Evolutionary conservation across 2,113 vertebrate genomes (phyloP).

Genomic region (Apodemus speciosus): DNA sequence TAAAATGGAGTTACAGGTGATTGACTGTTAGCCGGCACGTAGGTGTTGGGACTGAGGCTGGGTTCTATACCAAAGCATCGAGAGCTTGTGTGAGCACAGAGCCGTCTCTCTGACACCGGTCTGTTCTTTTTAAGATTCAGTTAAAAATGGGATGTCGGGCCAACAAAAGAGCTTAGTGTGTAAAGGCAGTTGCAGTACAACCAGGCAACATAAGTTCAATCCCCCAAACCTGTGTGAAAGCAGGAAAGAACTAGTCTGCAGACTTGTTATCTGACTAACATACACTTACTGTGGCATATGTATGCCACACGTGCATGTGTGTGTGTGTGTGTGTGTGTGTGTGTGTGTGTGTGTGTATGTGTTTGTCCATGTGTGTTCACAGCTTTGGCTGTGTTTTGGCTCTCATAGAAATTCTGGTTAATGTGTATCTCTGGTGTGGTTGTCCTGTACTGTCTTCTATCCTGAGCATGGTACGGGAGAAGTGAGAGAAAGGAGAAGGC

Average conservation of each 20-base stretch:
- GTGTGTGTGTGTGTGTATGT: not conserved
- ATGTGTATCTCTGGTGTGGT: not conserved
- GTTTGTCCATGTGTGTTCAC: not conserved
- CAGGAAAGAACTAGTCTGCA: not conserved
- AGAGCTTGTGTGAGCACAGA: not conserved
- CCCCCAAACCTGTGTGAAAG: not conserved
- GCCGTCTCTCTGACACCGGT: not conserved
- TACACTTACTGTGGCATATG: not conserved
- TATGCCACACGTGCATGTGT: no score
- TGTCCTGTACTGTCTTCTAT: not conserved
- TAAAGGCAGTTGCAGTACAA: not conserved
- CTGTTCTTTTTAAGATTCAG: not conserved
- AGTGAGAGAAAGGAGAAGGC: not conserved
- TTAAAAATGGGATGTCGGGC: not conserved
- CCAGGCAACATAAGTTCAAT: not conserved
- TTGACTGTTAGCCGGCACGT: not conserved
- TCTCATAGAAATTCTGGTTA: not conserved
- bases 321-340: not conserved
- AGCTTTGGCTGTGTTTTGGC: not conserved
- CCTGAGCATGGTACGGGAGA: not conserved
- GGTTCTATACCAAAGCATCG: not conserved
- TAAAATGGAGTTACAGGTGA: not conserved
- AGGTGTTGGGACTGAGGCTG: not conserved
- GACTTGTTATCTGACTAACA: not conserved
- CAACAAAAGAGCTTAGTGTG: not conserved